Base-by-base conservation (phyloP, 37 sponge, comb jelly and placozoan species). In the Chondrosia reniformis region DNA sequence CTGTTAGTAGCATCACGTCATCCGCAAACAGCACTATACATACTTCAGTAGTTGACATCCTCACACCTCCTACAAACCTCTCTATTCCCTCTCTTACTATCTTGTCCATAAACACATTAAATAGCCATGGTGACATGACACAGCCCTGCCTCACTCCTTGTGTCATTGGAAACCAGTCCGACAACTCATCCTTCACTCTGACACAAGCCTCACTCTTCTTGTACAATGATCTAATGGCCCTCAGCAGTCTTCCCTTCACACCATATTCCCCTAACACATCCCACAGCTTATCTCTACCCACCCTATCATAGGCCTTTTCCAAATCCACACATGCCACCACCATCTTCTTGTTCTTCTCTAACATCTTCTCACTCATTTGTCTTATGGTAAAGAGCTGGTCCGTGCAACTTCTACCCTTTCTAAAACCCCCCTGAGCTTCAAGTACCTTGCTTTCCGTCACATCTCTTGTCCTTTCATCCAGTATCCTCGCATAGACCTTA, bases 341-440 rank as follows among this genome's bases (percentile, higher is more conserved):
- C 39, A 66, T 37, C 32, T 37, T 37, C 38, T 66, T 37, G 36
- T 66, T 37, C 9, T 37, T 37, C 67, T 66, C 67, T 30, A 37
- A 37, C 36, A 40, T 40, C 40, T 66, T 66, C 67, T 66, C 67
- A 37, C 32, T 66, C 39, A 66, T 37, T 8, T 37, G 21, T 13
- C 78, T 28, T 40, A 77, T 22, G 38, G 61, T 39, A 62, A 46
- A 77, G 33, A 77, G 55, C 61, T 77, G 78, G 40, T 77, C 78
- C 17, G 28, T 56, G 33, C 78, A 77, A 38, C 56, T 30, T 30
- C 65, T 43, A 63, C 62, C 62, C 41, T 43, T 79, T 24, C 79
- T 27, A 22, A 79, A 79, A 21, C 79, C 79, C 34, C 79, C 62
- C 45, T 79, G 79, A 27, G 40, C 63, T 46, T 79, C 79, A 38